These are phyloP conservation scores for Muntiacus reevesi DNA, from an alignment of 2,113 vertebrate genomes.

Conservation along the genomic window DNA sequence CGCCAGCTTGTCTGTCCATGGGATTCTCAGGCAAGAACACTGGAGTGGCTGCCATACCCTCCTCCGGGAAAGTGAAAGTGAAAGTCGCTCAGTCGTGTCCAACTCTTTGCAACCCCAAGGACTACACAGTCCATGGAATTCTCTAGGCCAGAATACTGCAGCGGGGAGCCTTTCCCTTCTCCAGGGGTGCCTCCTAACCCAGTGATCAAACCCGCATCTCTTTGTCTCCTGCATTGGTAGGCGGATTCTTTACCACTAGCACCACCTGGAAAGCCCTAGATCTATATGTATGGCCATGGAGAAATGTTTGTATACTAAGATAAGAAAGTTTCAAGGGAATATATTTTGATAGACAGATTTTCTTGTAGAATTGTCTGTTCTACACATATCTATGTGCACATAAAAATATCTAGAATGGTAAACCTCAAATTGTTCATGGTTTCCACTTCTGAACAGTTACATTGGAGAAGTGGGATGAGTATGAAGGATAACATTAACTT, in stretches of 20 bases:
- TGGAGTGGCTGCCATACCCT: neutral
- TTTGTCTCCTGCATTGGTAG: neutral
- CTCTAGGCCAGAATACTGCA: neutral
- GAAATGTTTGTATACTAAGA: neutral
- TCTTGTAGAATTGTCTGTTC: neutral
- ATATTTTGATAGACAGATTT: neutral
- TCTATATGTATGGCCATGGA: neutral
- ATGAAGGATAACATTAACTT: neutral
- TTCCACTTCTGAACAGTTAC: neutral
- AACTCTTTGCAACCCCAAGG: neutral
- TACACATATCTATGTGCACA: neutral
- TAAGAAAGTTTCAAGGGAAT: neutral
- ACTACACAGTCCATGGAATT: neutral
- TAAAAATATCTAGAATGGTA: neutral
- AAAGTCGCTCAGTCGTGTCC: neutral
- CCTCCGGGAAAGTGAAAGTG: neutral
- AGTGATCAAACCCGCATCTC: neutral
- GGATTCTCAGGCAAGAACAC: neutral
- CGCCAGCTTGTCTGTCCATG: accelerated
- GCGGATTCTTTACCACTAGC: neutral
- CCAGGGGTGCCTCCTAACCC: neutral
- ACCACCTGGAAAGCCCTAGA: neutral
- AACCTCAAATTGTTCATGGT: neutral
- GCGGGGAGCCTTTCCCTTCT: neutral
- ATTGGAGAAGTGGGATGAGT: neutral